phyloP scores from a whole-genome alignment of 2,888 invertebrate species.

The Calliopum simillimum region DNA sequence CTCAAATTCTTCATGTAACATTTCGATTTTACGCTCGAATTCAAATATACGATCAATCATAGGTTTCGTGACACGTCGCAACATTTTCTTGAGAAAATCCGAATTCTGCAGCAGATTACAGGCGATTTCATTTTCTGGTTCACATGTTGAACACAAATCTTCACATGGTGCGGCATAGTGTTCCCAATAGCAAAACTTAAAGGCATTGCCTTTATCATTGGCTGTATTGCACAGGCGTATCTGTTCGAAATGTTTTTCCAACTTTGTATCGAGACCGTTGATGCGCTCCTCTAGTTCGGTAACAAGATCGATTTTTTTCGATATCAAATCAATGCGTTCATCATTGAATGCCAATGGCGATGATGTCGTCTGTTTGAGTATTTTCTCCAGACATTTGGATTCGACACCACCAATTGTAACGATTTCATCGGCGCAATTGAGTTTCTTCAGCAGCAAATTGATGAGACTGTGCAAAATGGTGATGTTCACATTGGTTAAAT shows the following conservation, averaged over 20 bases:
- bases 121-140: slow-evolving; percentile 58
- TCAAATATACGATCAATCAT: slow-evolving; percentile 55
- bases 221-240: slow-evolving; percentile 48
- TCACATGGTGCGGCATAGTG: slow-evolving; percentile 52
- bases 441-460: slow-evolving; percentile 58
- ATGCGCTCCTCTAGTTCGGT: slow-evolving; percentile 51
- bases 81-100: slow-evolving; percentile 59
- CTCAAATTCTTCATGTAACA: slow-evolving; percentile 52
- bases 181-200: slow-evolving; percentile 49
- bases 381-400: slow-evolving; percentile 52
- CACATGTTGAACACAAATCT: slow-evolving; percentile 58
- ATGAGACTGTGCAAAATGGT: slow-evolving; percentile 60
- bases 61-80: slow-evolving; percentile 57
- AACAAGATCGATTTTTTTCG: slow-evolving; percentile 49
- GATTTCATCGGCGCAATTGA: slow-evolving; percentile 56
- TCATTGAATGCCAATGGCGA: slow-evolving; percentile 57
- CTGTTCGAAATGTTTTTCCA: slow-evolving; percentile 55
- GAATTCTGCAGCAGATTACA: slow-evolving; percentile 57
- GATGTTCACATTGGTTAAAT: slow-evolving; percentile 54
- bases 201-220: slow-evolving; percentile 42
- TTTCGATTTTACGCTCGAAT: slow-evolving; percentile 48
- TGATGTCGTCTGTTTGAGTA: slow-evolving; percentile 50
- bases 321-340: slow-evolving; percentile 49
- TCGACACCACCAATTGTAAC: slow-evolving; percentile 58
- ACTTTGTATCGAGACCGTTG: slow-evolving; percentile 45